Base-by-base conservation (phyloP, 2,888 invertebrate genomes). In the Ochropleura plecta region DNA sequence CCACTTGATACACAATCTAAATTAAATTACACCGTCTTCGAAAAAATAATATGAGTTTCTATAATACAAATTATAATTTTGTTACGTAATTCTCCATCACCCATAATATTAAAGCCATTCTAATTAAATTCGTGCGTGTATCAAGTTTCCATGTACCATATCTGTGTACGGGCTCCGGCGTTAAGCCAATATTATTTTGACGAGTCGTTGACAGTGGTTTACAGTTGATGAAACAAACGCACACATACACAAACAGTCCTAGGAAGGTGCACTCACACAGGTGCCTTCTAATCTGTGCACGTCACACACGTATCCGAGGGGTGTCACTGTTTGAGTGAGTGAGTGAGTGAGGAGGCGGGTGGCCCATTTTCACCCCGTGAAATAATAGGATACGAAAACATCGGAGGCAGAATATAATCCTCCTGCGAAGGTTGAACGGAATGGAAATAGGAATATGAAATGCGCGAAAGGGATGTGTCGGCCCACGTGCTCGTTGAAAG, bases 311-410 rank as follows among this genome's bases (percentile, higher is more conserved):
- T 81, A 85, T 80, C 85, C 81, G 83, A 79, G 81, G 89, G 90
- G 91, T 93, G 93, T 94, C 90, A 90, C 88, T 91, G 90, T 90
- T 87, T 91, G 92, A 92, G 59, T 59, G 59, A 59, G 93, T 93
- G 92, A 91, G 93, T 92, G 93, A 90, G 93, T 86, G 86, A 92
- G 95, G 95, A 90, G 94, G 95, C 91, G 95, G 96, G 95, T 93
- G 95, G 95, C 93, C 95, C 93, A 96, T 96, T 96, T 96, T 95
- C 96, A 95, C 96, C 96, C 96, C 91, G 95, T 93, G 95, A 96
- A 96, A 96, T 96, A 96, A 96, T 96, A 95, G 96, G 96, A 96
- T 96, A 95, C 93, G 95, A 96, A 96, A 96, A 96, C 96, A 96
- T 96, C 93, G 95, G 92, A 96, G 94, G 94, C 95, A 95, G 95